A percentile compares a stretch with the other conserved stretches of the same genome.
Conservation (phyloP, 2,113 vertebrate species). For the Rissa tridactyla region DNA sequence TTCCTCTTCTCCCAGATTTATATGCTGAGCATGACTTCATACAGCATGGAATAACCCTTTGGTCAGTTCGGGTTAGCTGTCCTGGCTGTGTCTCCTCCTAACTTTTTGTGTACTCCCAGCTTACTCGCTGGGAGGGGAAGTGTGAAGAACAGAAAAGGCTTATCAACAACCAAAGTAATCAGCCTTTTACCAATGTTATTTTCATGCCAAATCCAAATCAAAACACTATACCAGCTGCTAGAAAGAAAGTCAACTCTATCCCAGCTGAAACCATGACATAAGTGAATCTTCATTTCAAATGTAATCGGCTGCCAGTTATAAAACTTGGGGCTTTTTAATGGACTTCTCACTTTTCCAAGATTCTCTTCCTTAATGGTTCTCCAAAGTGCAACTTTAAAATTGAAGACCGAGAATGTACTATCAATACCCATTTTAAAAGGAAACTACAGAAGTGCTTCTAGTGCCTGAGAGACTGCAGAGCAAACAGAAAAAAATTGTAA, state of each 20-base stretch:
- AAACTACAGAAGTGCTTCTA: not conserved
- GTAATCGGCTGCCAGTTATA: not conserved
- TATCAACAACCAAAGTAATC: not conserved
- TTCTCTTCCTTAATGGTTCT: not conserved
- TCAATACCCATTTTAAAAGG: not conserved
- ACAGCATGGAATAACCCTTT: not conserved
- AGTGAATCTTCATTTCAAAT: not conserved
- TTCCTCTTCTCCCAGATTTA: not conserved
- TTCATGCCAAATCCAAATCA: not conserved
- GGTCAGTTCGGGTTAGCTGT: not conserved
- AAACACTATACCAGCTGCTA: not conserved
- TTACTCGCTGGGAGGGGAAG: not conserved
- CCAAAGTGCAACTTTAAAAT: not conserved
- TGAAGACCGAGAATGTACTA: not conserved
- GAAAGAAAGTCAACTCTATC: not conserved
- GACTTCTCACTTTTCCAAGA: not conserved
- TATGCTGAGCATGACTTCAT: not conserved
- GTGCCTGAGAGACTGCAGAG: not conserved
- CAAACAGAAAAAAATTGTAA: not conserved
- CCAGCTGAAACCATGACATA: not conserved
- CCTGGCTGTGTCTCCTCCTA: not conserved
- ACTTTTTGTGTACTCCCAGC: not conserved
- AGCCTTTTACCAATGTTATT: not conserved
- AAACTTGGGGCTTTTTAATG: not conserved
- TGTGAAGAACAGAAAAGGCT: not conserved